Evolutionary conservation across 2,797 vertebrate genomes (phyloP).

Genomic region (Falco columbarius): DNA sequence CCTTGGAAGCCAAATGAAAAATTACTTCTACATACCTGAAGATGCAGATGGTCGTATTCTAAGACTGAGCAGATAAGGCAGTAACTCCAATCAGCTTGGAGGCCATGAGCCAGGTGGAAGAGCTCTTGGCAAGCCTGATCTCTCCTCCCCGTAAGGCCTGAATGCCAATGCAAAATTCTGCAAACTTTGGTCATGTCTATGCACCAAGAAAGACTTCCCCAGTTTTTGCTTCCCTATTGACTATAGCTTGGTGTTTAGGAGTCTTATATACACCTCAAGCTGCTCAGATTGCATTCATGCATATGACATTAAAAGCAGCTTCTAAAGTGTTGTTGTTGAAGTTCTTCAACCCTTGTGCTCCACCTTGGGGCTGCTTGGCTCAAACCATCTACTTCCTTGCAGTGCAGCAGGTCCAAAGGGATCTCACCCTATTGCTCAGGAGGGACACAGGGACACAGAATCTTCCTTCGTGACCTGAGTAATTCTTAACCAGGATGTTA

Average conservation of each 20-base stretch:
- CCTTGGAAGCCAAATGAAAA: not conserved
- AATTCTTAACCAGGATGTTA: not conserved
- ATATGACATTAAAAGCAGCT: not conserved
- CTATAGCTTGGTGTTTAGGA: not conserved
- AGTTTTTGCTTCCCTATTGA: not conserved
- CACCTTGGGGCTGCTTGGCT: not conserved
- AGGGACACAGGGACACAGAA: not conserved
- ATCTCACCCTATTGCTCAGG: not conserved
- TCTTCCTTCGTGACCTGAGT: not conserved
- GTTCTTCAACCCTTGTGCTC: not conserved
- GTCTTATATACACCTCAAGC: not conserved
- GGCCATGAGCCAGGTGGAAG: not conserved
- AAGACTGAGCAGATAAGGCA: not conserved
- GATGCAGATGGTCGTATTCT: not conserved
- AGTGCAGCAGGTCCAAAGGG: not conserved
- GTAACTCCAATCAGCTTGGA: not conserved
- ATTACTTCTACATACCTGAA: not conserved
- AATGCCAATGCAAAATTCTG: not conserved
- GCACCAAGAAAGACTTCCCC: not conserved
- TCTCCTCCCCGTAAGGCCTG: not conserved
- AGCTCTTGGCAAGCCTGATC: not conserved
- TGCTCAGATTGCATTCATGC: not conserved
- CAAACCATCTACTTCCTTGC: not conserved
- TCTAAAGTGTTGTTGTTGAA: fast-evolving
- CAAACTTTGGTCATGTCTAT: not conserved